Base-by-base conservation (phyloP, 2,113 vertebrate genomes). In the Gymnobelideus leadbeateri region DNA sequence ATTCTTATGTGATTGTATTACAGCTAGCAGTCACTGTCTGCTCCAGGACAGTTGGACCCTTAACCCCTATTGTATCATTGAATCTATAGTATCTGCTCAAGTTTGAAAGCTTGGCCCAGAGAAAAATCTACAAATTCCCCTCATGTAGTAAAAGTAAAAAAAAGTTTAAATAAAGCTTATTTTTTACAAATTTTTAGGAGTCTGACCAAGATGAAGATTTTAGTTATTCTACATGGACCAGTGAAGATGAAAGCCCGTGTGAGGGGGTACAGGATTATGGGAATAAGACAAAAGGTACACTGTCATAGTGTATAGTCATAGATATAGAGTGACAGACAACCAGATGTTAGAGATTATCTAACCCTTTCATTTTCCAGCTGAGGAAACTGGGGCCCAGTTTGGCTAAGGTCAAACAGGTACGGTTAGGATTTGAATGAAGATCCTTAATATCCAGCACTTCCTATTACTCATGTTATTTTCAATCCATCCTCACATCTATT, bases 241-340 rank as follows among this genome's bases (percentile, higher is more conserved):
- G 50, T 77, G 96, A 97, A 95, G 92, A 89, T 95, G 94, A 43
- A 25, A 90, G 55, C 28, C 8, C 46, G 43, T n/a, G 47, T 28
- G 37, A 50, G 28, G 93, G 77, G 54, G 51, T 43, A 90, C 96
- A 61, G 89, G 91, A 53, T 26, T 93, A 94, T 95, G 53, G n/a
- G 3, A 47, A 91, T 28, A 47, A 89, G 57, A 94, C 57, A 91
- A 95, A 97, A 97, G 97, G 98, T 97, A 97, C 37, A 23, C 21
- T 9, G 11, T 51, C 68, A 92, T 89, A 43, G 7, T n/a, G n/a
- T n/a, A n/a, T n/a, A 16, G 19, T 84, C n/a, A 43, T 43, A 8
- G 61, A 21, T 43, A 43, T 8, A 43, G 19, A 84, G 68, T n/a
- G 37, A 84, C 37, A 43, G 37, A 84, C 37, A 43, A 84, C n/a